These are phyloP conservation scores for Origma solitaria DNA, from an alignment of 2,113 vertebrate genomes.

Conservation along the genomic window DNA sequence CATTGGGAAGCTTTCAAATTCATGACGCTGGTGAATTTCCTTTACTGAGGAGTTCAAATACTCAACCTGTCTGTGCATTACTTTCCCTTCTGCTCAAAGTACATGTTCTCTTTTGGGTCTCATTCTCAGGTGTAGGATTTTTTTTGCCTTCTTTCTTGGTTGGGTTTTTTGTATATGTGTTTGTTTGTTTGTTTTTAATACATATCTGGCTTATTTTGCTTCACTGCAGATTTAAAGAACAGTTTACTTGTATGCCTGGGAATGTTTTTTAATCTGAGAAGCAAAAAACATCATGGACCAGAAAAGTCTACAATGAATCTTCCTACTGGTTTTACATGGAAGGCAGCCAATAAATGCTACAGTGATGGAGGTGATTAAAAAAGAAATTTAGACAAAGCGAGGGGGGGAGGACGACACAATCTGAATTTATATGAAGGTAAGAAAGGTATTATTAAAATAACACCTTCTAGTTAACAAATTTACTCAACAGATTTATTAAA, in stretches of 20 bases:
- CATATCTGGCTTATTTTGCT: neutral
- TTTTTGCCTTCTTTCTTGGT: neutral
- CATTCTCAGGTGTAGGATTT: neutral
- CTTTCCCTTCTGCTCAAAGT: neutral
- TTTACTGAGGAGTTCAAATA: neutral
- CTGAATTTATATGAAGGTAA: neutral
- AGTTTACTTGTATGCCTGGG: neutral
- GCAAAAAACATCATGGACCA: neutral
- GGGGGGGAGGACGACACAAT: fast-evolving
- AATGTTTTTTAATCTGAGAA: neutral
- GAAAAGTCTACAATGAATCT: neutral
- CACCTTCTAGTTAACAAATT: neutral
- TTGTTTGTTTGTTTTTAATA: neutral
- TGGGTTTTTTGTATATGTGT: neutral
- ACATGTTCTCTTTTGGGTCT: neutral
- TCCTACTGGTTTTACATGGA: neutral
- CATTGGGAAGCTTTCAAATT: neutral
- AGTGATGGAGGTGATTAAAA: neutral
- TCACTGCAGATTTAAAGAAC: neutral
- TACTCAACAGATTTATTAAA: neutral
- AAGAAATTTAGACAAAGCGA: neutral
- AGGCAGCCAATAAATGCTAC: neutral
- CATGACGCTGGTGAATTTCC: neutral
- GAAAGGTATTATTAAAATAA: neutral
- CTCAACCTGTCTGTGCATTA: neutral